Conservation (phyloP, 2,888 invertebrate species). For the Lucinisca nassula region DNA sequence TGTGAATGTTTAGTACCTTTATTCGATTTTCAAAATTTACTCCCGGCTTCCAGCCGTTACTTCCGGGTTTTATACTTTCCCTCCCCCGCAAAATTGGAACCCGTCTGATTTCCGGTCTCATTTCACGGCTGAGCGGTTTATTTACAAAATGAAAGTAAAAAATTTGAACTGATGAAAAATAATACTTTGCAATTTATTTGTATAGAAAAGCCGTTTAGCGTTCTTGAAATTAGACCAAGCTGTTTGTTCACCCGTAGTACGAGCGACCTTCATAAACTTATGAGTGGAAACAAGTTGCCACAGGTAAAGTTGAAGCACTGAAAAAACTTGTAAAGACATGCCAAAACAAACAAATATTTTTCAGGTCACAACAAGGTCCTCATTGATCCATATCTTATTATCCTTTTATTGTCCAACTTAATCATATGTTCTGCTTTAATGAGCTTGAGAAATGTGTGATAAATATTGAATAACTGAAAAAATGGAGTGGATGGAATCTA, state of each 20-base stretch:
- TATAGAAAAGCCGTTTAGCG: too few relatives aligned
- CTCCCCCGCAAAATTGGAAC: too few relatives aligned
- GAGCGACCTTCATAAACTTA: too few relatives aligned
- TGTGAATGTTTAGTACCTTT: too few relatives aligned
- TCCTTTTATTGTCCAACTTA: not conserved
- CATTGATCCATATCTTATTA: not conserved
- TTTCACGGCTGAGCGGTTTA: not conserved
- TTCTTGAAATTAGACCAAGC: too few relatives aligned
- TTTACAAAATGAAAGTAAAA: not conserved
- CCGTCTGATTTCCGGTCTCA: not conserved
- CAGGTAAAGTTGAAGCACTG: not conserved
- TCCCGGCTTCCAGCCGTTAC: too few relatives aligned
- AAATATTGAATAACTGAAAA: not conserved
- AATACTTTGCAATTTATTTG: not conserved
- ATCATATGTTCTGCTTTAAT: not conserved
- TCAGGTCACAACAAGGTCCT: not conserved
- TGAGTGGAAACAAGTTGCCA: not conserved
- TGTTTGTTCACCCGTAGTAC: too few relatives aligned
- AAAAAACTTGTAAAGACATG: conserved; percentile 25
- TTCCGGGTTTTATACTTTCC: too few relatives aligned
- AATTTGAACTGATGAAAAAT: not conserved
- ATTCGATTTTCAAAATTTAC: too few relatives aligned
- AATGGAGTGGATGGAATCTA: conserved; percentile 69
- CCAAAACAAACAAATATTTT: not conserved
- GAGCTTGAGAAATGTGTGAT: not conserved